These are phyloP conservation scores for Phalangium opilio DNA, from an alignment of 2,888 invertebrate genomes.

Conservation along the genomic window DNA sequence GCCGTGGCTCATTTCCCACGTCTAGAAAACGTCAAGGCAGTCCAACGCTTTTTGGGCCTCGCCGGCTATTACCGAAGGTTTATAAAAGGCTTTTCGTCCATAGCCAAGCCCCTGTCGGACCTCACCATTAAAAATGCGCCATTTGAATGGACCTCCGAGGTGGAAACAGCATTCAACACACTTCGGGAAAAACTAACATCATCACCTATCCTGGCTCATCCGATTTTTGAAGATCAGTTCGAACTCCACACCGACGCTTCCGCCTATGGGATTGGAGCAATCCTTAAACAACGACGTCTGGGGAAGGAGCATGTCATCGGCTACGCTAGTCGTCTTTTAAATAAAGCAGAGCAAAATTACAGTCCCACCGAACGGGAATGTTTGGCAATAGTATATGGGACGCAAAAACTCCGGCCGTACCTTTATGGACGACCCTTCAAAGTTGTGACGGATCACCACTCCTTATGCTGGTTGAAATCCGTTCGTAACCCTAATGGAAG, in stretches of 20 bases:
- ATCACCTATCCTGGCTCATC: slow-evolving; percentile 19
- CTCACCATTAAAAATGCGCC: background rate
- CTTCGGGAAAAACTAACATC: slow-evolving; percentile 8
- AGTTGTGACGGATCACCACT: slow-evolving; percentile 34
- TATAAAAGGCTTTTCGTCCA: no score
- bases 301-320: slow-evolving; percentile 17
- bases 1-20: slow-evolving; percentile 6
- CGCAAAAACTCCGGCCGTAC: slow-evolving; percentile 31
- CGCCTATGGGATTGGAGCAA: slow-evolving; percentile 20
- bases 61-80: slow-evolving; percentile 2
- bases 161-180: slow-evolving; percentile 5
- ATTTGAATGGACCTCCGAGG: slow-evolving; percentile 6
- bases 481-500: slow-evolving; percentile 32
- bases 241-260: slow-evolving; percentile 23
- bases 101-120: no score
- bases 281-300: slow-evolving; percentile 20
- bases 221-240: slow-evolving; percentile 11
- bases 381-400: slow-evolving; percentile 27
- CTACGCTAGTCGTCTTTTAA: slow-evolving; percentile 15
- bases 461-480: slow-evolving; percentile 33
- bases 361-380: slow-evolving; percentile 32
- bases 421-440: slow-evolving; percentile 28
- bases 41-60: background rate
- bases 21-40: slow-evolving; percentile 8
- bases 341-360: slow-evolving; percentile 23